phyloP scores from a whole-genome alignment of 2,113 vertebrate genomes.

The Rhegmatorhina hoffmannsi region DNA sequence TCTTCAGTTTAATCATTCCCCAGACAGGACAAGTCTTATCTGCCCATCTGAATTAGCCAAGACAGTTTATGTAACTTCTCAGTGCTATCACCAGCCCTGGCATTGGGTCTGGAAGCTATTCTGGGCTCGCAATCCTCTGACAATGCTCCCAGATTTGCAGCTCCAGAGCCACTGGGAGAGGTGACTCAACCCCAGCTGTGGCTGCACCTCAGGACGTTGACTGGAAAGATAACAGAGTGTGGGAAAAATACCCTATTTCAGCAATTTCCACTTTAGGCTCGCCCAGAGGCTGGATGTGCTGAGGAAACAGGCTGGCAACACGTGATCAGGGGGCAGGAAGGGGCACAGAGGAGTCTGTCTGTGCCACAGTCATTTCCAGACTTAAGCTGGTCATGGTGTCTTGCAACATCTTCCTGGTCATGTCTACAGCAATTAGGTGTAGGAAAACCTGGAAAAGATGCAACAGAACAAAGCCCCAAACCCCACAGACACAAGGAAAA shows the following conservation, averaged over 20 bases:
- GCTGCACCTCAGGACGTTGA: neutral
- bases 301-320: neutral
- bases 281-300: neutral
- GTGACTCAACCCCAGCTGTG: neutral
- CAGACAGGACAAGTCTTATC: rapidly evolving
- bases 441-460: neutral
- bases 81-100: neutral
- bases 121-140: neutral
- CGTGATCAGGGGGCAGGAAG: neutral
- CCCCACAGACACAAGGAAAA: neutral
- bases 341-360: neutral
- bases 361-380: neutral
- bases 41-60: neutral
- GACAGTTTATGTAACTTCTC: neutral
- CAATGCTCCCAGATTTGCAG: neutral
- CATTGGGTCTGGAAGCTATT: neutral
- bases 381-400: neutral
- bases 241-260: neutral
- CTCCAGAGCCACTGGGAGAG: neutral
- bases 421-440: neutral
- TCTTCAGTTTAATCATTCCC: neutral
- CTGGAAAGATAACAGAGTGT: neutral
- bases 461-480: neutral
- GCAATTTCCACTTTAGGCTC: neutral
- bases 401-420: neutral